Base-by-base conservation (phyloP, 2,888 invertebrate genomes). In the Erebia palarica region DNA sequence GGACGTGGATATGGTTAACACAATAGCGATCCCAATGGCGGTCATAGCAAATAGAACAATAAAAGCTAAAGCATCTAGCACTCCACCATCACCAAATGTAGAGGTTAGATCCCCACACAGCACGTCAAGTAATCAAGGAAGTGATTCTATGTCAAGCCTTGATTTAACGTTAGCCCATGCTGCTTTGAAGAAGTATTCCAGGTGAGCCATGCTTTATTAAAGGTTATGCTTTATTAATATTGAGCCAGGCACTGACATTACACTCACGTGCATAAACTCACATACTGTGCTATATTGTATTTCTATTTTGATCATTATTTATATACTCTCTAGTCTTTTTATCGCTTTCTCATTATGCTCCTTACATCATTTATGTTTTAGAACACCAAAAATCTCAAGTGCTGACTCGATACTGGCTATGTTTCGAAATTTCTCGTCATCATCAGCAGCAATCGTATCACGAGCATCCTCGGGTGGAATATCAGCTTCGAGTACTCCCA, bases 401-500 rank as follows among this genome's bases (percentile, higher is more conserved):
- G 96, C 97, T 11, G 97, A 97, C 86, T 96, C 96, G 1, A 96
- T 97, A 76, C 87, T 96, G 74, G 96, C 96, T 11, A 96, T 97
- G 96, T 96, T 97, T 83, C 92, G 96, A 69, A 96, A 96, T 82
- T 96, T 96, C 82, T 95, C 96, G 18, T 95, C 96, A 18, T 95
- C 96, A 21, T 94, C 95, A 65, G 94, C 95, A 3, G 94, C 94
- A 58, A 94, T 94, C 71, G 92, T 92, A 16, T 95, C 95, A 72
- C 85, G 94, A 71, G 94, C 95, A 3, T 94, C 95, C 42, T 95
- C 96, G 4, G 92, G 95, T 63, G 94, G 94, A 69, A 90, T 95
- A 1, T 95, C 96, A 8, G 94, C 95, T 21, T 96, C 96, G 9
- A 96, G 96, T 65, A 96, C 96, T 27, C 96, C 96, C 14, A 96